Evolutionary conservation across 1,140 invertebrate genomes (phyloP), one percentile per base, ranked within the genome.

Genomic region (Acromyrmex heyeri): DNA sequence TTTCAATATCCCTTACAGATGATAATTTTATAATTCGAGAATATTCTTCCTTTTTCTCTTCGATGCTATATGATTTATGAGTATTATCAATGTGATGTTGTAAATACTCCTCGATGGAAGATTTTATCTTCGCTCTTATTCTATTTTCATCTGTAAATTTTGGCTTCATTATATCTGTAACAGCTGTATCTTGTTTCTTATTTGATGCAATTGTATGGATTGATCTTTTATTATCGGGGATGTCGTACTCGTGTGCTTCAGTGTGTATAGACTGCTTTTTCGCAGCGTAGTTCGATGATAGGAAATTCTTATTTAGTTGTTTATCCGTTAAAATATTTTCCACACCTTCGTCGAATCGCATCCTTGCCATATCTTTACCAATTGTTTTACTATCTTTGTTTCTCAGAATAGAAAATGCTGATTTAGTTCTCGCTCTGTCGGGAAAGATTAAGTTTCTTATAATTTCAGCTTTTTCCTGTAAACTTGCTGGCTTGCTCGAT

Each of bases 41-140:
- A 16, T 7, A 2, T 16, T 59, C 50, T 12, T 70, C 53, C 0
- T 1, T 8, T 21, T 87, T 57, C n/a, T 59, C 57, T 0, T 65
- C 53, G 14, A 69, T 64, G 12, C 53, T 12, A 8, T 21, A 62
- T 24, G 64, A 21, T 10, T 62, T 55, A 10, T 85, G 59, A 4
- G 50, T 18, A 6, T 83, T 59, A 3, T 3, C 77, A 2, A 38
- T 62, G 48, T 88, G 89, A 16, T 72, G 27, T 2, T 73, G 62
- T 14, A 92, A 55, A 64, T 90, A 92, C n/a, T 87, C 57, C 14
- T 88, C 87, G 8, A 86, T 67, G 0, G 82, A 77, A 2, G 81
- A 65, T 72, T 59, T 75, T 16, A 81, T 55, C 72, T 85, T 55
- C 21, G 48, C 53, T 8, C 3, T 50, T 55, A 2, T 64, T n/a